phyloP scores from a whole-genome alignment of 2,113 vertebrate species.

The Isurus oxyrinchus region DNA sequence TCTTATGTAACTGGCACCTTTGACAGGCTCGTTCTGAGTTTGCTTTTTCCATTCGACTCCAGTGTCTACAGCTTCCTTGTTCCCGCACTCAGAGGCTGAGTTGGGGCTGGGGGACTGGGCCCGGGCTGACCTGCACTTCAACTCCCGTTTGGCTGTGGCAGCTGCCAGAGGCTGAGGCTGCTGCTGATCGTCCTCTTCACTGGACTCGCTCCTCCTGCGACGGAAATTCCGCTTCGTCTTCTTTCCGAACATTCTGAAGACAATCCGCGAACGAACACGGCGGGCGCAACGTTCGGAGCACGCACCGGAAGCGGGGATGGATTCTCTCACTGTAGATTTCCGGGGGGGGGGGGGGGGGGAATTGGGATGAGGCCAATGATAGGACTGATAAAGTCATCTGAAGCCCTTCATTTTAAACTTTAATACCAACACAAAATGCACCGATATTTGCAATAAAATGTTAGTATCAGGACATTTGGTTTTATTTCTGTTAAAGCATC shows the following conservation, averaged over 20 bases:
- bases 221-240: slow-evolving; percentile 56
- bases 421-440: neutral
- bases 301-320: neutral
- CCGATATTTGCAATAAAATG: no score
- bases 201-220: slow-evolving; percentile 53
- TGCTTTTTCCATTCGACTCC: no score
- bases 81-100: slow-evolving; percentile 40
- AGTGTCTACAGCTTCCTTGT: neutral
- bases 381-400: neutral
- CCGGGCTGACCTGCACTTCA: slow-evolving; percentile 43
- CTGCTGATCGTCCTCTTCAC: slow-evolving; percentile 48
- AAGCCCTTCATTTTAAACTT: neutral
- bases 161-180: slow-evolving; percentile 34
- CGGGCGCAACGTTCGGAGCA: neutral
- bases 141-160: neutral
- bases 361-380: no score
- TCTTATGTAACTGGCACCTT: neutral
- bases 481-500: neutral
- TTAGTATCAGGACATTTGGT: neutral
- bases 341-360: neutral
- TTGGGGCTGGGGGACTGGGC: slow-evolving; percentile 52
- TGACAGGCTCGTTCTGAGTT: neutral
- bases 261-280: neutral
- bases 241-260: slow-evolving; percentile 53
- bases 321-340: neutral